phyloP scores from a whole-genome alignment of 2,113 vertebrate genomes.

The Saimiri boliviensis region DNA sequence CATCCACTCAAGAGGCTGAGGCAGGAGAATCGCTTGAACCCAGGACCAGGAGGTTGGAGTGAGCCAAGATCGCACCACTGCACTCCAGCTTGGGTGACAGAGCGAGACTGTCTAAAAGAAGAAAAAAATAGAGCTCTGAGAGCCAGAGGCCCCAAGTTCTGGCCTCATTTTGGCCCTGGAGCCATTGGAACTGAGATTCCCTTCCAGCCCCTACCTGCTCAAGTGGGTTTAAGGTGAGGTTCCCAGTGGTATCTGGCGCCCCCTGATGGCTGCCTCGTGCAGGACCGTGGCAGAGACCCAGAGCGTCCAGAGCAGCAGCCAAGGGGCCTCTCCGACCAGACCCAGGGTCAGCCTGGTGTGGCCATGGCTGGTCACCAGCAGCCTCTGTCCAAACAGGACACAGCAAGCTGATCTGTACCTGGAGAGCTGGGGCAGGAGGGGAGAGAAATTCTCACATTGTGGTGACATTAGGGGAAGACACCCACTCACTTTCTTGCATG shows the following conservation, averaged over 20 bases:
- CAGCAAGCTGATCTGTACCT: background rate
- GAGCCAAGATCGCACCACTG: too few relatives aligned
- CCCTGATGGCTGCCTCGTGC: background rate
- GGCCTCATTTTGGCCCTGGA: background rate
- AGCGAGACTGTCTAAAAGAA: too few relatives aligned
- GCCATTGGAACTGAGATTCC: background rate
- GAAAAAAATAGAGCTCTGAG: background rate
- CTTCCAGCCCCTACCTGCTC: background rate
- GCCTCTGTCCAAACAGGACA: background rate
- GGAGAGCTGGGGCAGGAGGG: background rate
- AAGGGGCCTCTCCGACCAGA: background rate
- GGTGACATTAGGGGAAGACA: background rate
- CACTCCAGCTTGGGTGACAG: too few relatives aligned
- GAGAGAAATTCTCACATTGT: background rate
- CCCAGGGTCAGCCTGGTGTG: background rate
- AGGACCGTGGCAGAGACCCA: too few relatives aligned
- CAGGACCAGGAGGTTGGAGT: too few relatives aligned
- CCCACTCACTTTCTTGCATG: background rate
- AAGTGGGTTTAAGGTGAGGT: too few relatives aligned
- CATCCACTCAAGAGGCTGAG: too few relatives aligned
- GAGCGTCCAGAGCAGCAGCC: background rate
- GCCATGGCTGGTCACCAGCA: accelerated
- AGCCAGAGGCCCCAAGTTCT: background rate
- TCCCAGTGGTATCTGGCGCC: conserved; percentile 24
- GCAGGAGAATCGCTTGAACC: too few relatives aligned